Evolutionary conservation across 2,888 invertebrate genomes (phyloP).

Genomic region (Drosophila colorata): DNA sequence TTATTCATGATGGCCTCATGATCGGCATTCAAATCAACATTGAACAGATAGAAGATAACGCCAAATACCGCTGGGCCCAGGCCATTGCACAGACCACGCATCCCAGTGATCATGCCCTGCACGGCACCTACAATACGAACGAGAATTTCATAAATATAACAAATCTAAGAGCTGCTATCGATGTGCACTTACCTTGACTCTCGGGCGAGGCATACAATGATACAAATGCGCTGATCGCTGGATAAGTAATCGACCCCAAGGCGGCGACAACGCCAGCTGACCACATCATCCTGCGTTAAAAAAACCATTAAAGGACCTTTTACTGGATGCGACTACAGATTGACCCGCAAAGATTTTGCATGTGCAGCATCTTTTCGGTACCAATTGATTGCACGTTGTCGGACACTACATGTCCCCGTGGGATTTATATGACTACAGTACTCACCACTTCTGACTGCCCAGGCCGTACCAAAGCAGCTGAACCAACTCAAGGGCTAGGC

Average conservation of each 20-base stretch:
- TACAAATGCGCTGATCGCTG: conserved; percentile 99
- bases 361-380: too few species aligned
- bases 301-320: not conserved
- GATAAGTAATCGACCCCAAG: conserved; percentile 98
- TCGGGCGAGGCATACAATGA: conserved; percentile 99
- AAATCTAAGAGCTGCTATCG: not conserved
- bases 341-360: too few species aligned
- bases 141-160: not conserved
- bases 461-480: conserved; percentile 99
- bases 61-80: conserved; percentile 99
- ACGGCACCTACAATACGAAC: conserved; percentile 88
- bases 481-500: conserved; percentile 97
- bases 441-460: conserved; percentile 96
- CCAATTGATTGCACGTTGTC: too few species aligned
- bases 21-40: conserved; percentile 97
- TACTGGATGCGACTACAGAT: too few species aligned
- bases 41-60: conserved; percentile 98
- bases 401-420: too few species aligned
- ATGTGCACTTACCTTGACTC: conserved; percentile 90
- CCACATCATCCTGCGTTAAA: conserved; percentile 96
- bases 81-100: conserved; percentile 98
- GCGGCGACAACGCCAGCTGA: conserved; percentile 98
- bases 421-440: conserved; percentile 28
- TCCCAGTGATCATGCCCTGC: conserved; percentile 99
- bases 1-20: conserved; percentile 76